A percentile compares a stretch with the other conserved stretches of the same genome.
phyloP scores from a whole-genome alignment of 2,113 vertebrate species.

The Sphaerodactylus townsendi region DNA sequence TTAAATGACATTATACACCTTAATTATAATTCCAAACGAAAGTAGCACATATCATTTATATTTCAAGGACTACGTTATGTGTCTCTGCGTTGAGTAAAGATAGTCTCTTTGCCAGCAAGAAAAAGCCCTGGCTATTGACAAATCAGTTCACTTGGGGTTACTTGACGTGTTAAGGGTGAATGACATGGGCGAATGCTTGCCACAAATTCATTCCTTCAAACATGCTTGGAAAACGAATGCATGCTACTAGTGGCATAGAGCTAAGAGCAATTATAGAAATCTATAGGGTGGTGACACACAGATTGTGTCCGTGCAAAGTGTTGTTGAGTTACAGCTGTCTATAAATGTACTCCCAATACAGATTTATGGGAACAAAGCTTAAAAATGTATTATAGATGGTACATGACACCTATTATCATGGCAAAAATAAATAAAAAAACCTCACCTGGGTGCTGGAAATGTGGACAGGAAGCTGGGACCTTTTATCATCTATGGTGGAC shows the following conservation, averaged over 20 bases:
- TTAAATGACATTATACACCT: constrained; percentile 74
- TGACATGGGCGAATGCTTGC: not conserved
- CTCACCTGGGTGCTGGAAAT: too few relatives aligned
- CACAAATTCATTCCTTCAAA: not conserved
- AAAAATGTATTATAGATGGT: too few relatives aligned
- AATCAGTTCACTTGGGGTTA: not conserved
- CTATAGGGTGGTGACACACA: not conserved
- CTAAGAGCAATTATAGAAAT: not conserved
- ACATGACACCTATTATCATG: too few relatives aligned
- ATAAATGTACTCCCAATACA: too few relatives aligned
- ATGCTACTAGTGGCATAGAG: not conserved
- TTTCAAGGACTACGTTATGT: constrained; percentile 50
- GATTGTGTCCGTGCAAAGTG: too few relatives aligned
- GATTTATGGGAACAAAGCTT: too few relatives aligned
- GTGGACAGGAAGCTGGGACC: too few relatives aligned
- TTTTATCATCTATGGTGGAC: too few relatives aligned
- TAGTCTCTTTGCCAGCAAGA: not conserved
- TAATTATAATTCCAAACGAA: constrained; percentile 75
- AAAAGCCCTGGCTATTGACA: not conserved
- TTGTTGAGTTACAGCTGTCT: too few relatives aligned
- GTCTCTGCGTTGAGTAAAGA: constrained; percentile 57
- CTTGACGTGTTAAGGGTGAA: not conserved
- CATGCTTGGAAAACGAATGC: not conserved
- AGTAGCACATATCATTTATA: constrained; percentile 61
- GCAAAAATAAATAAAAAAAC: too few relatives aligned